Percentiles rank a stretch among this genome's conserved stretches.
These are phyloP conservation scores for Crocidura indochinensis DNA, from an alignment of 2,797 vertebrate species.

Conservation along the genomic window DNA sequence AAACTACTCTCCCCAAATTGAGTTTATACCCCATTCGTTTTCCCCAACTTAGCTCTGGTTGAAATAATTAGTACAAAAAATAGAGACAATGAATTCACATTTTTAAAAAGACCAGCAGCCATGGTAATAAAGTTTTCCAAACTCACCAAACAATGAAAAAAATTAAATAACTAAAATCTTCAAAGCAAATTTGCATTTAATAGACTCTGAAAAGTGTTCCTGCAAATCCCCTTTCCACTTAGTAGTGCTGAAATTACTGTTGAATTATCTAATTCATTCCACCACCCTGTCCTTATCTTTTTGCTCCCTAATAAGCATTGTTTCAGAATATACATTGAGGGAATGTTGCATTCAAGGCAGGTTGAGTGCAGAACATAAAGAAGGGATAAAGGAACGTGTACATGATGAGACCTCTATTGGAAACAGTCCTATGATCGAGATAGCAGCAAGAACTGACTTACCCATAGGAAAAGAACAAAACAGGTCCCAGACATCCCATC, in stretches of 20 bases:
- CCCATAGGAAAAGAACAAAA: neutral
- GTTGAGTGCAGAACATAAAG: neutral
- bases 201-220: no score
- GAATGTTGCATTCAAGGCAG: neutral
- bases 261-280: no score
- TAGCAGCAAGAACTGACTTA: neutral
- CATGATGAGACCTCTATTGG: neutral
- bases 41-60: neutral
- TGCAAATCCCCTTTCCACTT: no score
- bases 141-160: no score
- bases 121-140: no score
- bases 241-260: no score
- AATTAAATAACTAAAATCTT: no score
- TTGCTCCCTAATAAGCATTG: neutral
- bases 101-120: no score
- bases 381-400: constrained; percentile 24
- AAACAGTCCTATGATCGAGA: no score
- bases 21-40: neutral
- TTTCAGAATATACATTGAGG: neutral
- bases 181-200: no score
- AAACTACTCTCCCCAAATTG: neutral
- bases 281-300: no score
- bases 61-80: neutral
- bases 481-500: neutral
- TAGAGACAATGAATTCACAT: no score